phyloP scores from a whole-genome alignment of 2,888 invertebrate genomes.

The Myopa testacea region DNA sequence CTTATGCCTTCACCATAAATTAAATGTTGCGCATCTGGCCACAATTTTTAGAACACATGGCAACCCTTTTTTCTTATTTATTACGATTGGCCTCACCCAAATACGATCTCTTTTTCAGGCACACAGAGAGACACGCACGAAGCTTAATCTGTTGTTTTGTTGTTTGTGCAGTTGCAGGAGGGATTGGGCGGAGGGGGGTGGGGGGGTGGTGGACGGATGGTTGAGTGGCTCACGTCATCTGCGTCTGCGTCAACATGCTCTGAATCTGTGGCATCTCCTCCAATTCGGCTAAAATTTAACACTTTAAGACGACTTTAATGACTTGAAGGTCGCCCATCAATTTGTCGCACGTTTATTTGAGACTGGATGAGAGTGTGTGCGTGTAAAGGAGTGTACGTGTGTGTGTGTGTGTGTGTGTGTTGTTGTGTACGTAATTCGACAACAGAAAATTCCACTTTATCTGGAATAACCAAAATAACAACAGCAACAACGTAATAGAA shows the following conservation, averaged over 20 bases:
- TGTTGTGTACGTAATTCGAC: neutral
- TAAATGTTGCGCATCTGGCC: too few relatives aligned
- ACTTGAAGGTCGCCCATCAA: conserved; percentile 24
- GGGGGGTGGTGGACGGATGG: neutral
- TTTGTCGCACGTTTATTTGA: neutral
- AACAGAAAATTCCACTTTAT: neutral
- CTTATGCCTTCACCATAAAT: too few relatives aligned
- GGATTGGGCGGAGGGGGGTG: too few relatives aligned
- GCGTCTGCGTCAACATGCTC: neutral
- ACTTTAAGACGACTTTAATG: conserved; percentile 19
- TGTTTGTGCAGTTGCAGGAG: too few relatives aligned
- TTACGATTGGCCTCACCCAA: conserved; percentile 1
- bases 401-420: neutral
- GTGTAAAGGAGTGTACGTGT: neutral
- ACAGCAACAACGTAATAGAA: too few relatives aligned
- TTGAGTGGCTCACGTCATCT: neutral
- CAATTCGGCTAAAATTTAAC: neutral
- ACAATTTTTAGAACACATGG: neutral
- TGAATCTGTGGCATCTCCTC: conserved; percentile 10
- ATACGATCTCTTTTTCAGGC: neutral
- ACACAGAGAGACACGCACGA: neutral
- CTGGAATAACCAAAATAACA: too few relatives aligned
- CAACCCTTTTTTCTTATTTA: neutral
- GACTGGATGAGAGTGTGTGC: too few relatives aligned
- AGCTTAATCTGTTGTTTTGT: too few relatives aligned